Evolutionary conservation across 2,797 vertebrate species (phyloP), one percentile per base, ranked within the genome.

Genomic region (Tamandua tetradactyla): DNA sequence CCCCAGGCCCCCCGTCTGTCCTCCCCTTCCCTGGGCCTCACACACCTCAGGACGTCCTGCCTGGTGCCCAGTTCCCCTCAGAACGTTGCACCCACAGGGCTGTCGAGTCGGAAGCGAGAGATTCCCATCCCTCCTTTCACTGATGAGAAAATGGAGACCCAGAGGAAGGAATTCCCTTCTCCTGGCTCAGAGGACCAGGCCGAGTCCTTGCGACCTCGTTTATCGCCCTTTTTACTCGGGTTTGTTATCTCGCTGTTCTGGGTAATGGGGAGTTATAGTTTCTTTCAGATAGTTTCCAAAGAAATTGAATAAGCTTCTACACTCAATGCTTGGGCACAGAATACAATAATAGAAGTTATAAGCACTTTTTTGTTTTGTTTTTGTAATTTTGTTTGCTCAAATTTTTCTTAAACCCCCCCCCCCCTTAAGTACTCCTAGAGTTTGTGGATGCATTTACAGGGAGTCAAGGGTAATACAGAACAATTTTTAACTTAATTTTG

Each of bases 1-100:
- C 66, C 27, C 15, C 4, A 0, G 6, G 2, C 0, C 0, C 6
- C 3, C 1, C 27, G 0, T 25, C 55, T 4, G 17, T 47, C 69
- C 27, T 15, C 27, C 20, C 11, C 47, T 20, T 42, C n/a, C 17
- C 25, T 3, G 13, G 37, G 2, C 30, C 37, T 17, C 14, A 12
- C 20, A 3, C 47, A 13, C 0, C 0, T 1, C 40, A 40, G 12
- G 52, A 27, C 32, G 44, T 18, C 66, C 20, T 3, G 0, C 11
- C 5, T 0, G 5, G 12, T 17, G 18, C 1, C 59, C 17, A 25
- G 11, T 37, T 55, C 59, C n/a, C 47, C 6, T 49, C 32, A n/a
- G 80, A 81, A n/a, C 1, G 20, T 0, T 2, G 30, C 0, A 11
- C 20, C n/a, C 10, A 6, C 0, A 1, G 55, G 23, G 1, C 37